Base-by-base conservation (phyloP, 2,888 invertebrate genomes). In the Oscheius sp. region DNA sequence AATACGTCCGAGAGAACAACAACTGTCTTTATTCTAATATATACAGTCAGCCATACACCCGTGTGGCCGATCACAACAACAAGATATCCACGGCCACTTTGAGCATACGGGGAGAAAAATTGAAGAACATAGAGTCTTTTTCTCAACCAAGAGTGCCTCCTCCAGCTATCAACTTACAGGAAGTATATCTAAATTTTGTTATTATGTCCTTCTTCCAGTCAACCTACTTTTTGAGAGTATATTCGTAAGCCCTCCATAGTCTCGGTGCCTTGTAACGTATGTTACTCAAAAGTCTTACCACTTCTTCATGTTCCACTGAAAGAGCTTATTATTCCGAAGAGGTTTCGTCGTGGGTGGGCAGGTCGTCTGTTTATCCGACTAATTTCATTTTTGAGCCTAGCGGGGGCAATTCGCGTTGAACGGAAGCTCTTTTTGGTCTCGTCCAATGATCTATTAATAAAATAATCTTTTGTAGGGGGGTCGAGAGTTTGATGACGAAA, bases 211-310 rank as follows among this genome's bases (percentile, higher is more conserved):
- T 21, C 21, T 21, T 21, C 21, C 21, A 21, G n/a, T 35, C 11
- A 5, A 63, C 58, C 42, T 47, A 74, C 74, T 68, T 74, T 35
- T 29, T 57, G 32, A 74, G 58, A n/a, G 74, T 68, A n/a, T 74
- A 47, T 48, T 74, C 74, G 51, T 74, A 74, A 13, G 74, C 74
- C 32, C 21, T 68, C 74, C 74, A 74, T 13, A 74, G 42, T 35
- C 59, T 21, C 9, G 59, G 48, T 13, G 74, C 74, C 29, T 57
- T 51, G 50, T 33, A 53, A 50, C 68, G 59, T n/a, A 74, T 59
- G 10, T 57, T 42, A 32, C 58, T 33, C 51, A 74, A 68, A 13
- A 74, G 29, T 32, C 58, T 21, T 1, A 74, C 74, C 21, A 74
- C 60, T 13, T 33, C 66, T 5, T 59, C 59, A 35, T 74, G 74